Percentiles rank a stretch among this genome's conserved stretches.
Evolutionary conservation across 2,888 invertebrate species (phyloP).

Genomic region (Aphidius colemani): DNA sequence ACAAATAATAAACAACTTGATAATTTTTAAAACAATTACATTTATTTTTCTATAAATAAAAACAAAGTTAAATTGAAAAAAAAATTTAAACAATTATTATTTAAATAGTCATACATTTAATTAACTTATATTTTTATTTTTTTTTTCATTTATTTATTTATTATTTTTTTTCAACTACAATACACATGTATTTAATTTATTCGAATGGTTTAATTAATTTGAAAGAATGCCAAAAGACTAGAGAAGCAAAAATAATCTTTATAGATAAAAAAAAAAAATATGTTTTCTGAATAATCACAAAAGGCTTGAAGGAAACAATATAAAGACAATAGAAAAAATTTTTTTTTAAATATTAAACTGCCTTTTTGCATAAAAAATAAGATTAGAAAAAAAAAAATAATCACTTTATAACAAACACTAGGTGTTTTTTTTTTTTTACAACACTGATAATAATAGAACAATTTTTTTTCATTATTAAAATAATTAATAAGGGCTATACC

Average conservation of each 20-base stretch:
- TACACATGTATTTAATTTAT: not conserved
- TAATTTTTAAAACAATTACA: too few relatives aligned
- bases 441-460: constrained; percentile 2
- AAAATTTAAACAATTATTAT: too few relatives aligned
- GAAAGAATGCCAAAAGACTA: constrained; percentile 4
- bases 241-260: not conserved
- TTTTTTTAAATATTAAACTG: constrained; percentile 1
- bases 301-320: not conserved
- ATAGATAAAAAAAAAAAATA: not conserved
- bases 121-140: too few relatives aligned
- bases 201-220: constrained; percentile 6
- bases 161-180: constrained; percentile 3
- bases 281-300: constrained; percentile 9
- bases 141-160: not conserved
- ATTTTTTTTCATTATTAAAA: constrained; percentile 7
- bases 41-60: too few relatives aligned
- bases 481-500: constrained; percentile 9
- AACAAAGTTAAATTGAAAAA: too few relatives aligned
- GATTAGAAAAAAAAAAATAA: not conserved
- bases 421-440: constrained; percentile 11
- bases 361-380: not conserved
- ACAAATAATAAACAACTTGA: too few relatives aligned
- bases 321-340: not conserved
- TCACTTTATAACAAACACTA: not conserved
- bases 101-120: too few relatives aligned